Evolutionary conservation across 2,888 invertebrate species (phyloP).

Genomic region (Pterostichus niger): DNA sequence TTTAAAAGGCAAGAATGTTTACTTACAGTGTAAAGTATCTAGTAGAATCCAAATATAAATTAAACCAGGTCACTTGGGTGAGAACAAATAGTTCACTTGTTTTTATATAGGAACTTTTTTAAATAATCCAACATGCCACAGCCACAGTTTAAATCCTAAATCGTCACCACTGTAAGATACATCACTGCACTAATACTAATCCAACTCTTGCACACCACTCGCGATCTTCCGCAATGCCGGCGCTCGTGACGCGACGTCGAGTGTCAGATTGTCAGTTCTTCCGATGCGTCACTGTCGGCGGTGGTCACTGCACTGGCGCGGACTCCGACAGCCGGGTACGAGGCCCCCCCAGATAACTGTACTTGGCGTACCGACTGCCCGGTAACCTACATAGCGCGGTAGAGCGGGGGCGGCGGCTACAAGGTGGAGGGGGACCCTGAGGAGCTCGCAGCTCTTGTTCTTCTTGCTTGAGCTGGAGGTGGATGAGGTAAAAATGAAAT

Average conservation of each 20-base stretch:
- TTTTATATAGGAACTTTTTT: neutral
- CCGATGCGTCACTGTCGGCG: slow-evolving; percentile 48
- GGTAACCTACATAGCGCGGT: slow-evolving; percentile 75
- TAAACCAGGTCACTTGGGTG: slow-evolving; percentile 7
- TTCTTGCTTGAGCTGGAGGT: neutral
- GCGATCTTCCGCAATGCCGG: slow-evolving; percentile 10
- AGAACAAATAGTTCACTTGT: slow-evolving; percentile 11
- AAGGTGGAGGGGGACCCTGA: neutral
- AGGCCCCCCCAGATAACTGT: slow-evolving; percentile 73
- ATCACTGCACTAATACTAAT: slow-evolving; percentile 20
- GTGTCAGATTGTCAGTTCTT: neutral
- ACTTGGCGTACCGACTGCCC: slow-evolving; percentile 76
- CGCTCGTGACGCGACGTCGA: slow-evolving; percentile 18
- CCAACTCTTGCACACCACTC: slow-evolving; percentile 21
- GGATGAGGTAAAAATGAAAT: slow-evolving; percentile 33
- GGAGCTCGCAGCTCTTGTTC: neutral
- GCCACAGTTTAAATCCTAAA: neutral
- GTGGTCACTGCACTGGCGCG: slow-evolving; percentile 62
- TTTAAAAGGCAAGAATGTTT: neutral
- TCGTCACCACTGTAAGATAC: slow-evolving; percentile 12
- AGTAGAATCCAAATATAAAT: slow-evolving; percentile 25
- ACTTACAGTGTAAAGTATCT: slow-evolving; percentile 5
- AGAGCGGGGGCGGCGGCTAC: slow-evolving; percentile 36
- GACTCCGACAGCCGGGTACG: slow-evolving; percentile 15
- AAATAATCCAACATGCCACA: too few species aligned